A percentile compares a stretch with the other conserved stretches of the same genome.
Conservation (phyloP, 2,797 vertebrate genomes). For the Calcarius lapponicus region DNA sequence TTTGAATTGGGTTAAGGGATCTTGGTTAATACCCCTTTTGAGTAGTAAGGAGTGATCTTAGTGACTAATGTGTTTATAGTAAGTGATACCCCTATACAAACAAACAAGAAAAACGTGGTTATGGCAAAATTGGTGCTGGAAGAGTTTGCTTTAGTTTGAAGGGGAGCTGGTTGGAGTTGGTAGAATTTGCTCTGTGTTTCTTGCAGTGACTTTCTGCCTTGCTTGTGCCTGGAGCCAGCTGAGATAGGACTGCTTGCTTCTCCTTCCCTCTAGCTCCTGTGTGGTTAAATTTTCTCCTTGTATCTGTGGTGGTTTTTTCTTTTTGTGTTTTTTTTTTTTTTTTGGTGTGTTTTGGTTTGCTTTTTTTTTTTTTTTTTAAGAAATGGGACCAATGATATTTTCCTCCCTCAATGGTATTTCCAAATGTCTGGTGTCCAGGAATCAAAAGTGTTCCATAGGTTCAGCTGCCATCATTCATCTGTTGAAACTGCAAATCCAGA, state of each 20-base stretch:
- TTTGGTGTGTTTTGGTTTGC: background rate
- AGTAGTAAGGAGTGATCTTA: background rate
- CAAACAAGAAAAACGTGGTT: background rate
- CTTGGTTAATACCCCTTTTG: background rate
- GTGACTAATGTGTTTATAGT: background rate
- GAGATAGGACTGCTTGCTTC: background rate
- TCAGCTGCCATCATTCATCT: background rate
- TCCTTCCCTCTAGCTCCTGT: background rate
- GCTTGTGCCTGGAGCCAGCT: background rate
- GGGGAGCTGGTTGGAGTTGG: background rate
- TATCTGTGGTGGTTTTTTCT: fast-evolving
- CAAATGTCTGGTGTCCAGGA: background rate
- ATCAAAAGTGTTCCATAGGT: background rate
- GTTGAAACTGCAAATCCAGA: background rate
- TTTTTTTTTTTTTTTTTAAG: background rate
- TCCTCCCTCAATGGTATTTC: background rate
- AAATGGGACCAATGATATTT: background rate
- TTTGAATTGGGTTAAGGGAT: background rate
- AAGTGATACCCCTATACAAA: background rate
- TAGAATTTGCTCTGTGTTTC: background rate
- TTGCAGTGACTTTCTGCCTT: background rate
- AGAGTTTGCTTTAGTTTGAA: background rate
- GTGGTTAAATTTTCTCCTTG: background rate
- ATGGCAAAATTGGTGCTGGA: background rate
- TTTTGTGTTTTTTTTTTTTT: background rate